Evolutionary conservation across 2,888 invertebrate genomes (phyloP).

Genomic region (Eupsilia transversa): DNA sequence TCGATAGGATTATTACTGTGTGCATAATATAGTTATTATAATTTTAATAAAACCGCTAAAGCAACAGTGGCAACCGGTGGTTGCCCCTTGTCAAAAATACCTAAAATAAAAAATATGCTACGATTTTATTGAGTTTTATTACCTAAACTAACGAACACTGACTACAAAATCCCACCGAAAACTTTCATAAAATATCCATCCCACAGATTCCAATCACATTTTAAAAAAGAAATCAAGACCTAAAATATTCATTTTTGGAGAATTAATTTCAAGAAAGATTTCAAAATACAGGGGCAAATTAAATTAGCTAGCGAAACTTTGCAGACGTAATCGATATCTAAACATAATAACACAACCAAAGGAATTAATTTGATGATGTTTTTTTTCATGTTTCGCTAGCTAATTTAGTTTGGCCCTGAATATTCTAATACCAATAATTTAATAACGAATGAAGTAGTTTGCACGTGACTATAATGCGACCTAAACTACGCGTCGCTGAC

Average conservation of each 20-base stretch:
- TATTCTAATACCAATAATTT: constrained; percentile 18
- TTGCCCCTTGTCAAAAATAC: too few relatives aligned
- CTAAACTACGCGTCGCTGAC: constrained; percentile 10
- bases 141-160: not conserved
- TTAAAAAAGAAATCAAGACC: constrained; percentile 4
- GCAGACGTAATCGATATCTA: too few relatives aligned
- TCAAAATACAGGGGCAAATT: not conserved
- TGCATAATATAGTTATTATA: not conserved
- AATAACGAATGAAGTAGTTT: constrained; percentile 20
- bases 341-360: too few relatives aligned
- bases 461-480: constrained; percentile 14
- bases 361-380: too few relatives aligned
- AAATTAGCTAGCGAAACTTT: too few relatives aligned
- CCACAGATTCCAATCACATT: constrained; percentile 10
- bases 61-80: too few relatives aligned
- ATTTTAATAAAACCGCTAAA: not conserved
- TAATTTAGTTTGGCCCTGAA: too few relatives aligned
- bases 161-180: not conserved
- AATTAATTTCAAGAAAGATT: constrained; percentile 11
- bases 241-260: constrained; percentile 6
- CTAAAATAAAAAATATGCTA: not conserved
- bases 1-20: not conserved
- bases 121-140: not conserved
- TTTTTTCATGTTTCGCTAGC: too few relatives aligned
- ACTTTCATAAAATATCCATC: not conserved